Percentiles rank a stretch among this genome's conserved stretches.
Conservation (phyloP, 2,113 vertebrate species). For the Myotis lucifugus region DNA sequence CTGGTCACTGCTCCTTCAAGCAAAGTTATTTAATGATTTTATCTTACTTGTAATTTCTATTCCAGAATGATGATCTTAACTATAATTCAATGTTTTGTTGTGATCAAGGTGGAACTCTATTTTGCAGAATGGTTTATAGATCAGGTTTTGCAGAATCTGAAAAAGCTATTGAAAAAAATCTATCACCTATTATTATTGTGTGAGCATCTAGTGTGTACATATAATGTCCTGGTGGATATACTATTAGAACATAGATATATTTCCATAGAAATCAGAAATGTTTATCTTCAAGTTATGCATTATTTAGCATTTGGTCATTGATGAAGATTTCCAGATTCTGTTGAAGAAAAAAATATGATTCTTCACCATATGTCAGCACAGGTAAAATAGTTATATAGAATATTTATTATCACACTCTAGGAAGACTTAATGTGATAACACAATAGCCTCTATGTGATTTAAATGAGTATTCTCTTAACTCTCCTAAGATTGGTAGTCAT, state of each 20-base stretch:
- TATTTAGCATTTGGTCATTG: not conserved
- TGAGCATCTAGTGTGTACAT: not conserved
- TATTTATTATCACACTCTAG: not conserved
- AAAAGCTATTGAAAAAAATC: not conserved
- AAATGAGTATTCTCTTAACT: not conserved
- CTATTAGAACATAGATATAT: not conserved
- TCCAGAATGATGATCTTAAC: not conserved
- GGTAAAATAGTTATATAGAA: not conserved
- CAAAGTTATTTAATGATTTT: not conserved
- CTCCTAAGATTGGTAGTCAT: not conserved
- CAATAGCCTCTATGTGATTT: not conserved
- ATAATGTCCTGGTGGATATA: not conserved
- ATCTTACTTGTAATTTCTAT: slow-evolving; percentile 20
- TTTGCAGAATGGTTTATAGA: not conserved
- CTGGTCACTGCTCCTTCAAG: not conserved
- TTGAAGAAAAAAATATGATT: not conserved
- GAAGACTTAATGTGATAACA: not conserved
- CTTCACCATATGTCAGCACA: not conserved
- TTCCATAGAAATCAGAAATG: not conserved
- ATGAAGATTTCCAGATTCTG: not conserved
- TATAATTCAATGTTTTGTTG: not conserved
- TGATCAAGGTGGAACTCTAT: not conserved
- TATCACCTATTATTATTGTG: not conserved
- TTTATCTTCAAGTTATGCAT: not conserved
- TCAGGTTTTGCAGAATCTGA: not conserved